Percentiles rank a stretch among this genome's conserved stretches.
phyloP scores from a whole-genome alignment of 2,888 invertebrate genomes.

The Pollenia angustigena region DNA sequence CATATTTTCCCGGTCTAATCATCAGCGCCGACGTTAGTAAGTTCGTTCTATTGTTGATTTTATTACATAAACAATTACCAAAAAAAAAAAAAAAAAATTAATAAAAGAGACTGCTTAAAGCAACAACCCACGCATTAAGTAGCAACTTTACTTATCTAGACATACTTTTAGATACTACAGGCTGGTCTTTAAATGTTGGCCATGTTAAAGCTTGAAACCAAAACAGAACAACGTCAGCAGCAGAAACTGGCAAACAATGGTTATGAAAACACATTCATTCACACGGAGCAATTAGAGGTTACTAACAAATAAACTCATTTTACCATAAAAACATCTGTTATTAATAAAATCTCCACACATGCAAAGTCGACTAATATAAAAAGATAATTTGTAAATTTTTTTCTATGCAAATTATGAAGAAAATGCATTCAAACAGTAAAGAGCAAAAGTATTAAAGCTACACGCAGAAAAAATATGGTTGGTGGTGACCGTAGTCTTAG shows the following conservation, averaged over 20 bases:
- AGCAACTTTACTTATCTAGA: conserved; percentile 20
- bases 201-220: conserved; percentile 18
- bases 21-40: conserved; percentile 7
- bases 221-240: not conserved
- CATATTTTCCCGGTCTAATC: conserved; percentile 57
- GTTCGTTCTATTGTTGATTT: conserved; percentile 47
- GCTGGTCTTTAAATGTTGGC: conserved; percentile 46
- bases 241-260: conserved; percentile 21
- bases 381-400: conserved; percentile 19
- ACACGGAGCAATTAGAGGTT: conserved; percentile 32
- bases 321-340: conserved; percentile 52
- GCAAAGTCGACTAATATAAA: conserved; percentile 18
- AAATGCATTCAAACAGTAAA: not conserved
- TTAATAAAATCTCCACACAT: conserved; percentile 35
- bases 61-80: conserved; percentile 53
- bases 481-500: no score
- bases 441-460: not conserved
- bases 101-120: conserved; percentile 15
- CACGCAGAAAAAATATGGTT: not conserved
- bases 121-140: conserved; percentile 51
- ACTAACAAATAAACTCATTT: conserved; percentile 38
- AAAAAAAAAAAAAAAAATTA: not conserved
- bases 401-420: not conserved
- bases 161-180: conserved; percentile 1
- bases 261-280: conserved; percentile 20